These are phyloP conservation scores for Acrocephalus kingi DNA, from an alignment of 2,113 vertebrate genomes.

Conservation along the genomic window DNA sequence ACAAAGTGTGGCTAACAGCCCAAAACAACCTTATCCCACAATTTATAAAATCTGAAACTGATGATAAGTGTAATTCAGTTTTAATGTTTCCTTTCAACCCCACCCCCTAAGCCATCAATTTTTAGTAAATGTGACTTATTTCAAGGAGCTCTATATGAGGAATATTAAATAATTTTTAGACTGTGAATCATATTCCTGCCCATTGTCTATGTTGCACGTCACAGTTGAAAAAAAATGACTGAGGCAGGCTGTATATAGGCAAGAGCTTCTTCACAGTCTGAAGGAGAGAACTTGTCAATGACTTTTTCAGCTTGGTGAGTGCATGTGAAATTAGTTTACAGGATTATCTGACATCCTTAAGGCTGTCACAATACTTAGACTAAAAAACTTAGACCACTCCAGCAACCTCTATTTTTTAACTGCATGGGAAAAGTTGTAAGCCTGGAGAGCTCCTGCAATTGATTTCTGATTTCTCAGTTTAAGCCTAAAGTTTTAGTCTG, in stretches of 20 bases:
- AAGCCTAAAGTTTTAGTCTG: not conserved
- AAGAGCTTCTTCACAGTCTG: not conserved
- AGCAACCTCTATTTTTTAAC: not conserved
- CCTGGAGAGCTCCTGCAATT: not conserved
- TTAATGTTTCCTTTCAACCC: not conserved
- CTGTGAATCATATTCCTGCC: not conserved
- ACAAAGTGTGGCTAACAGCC: not conserved
- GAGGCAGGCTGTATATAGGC: not conserved
- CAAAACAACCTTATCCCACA: not conserved
- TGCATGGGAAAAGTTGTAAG: not conserved
- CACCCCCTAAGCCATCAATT: not conserved
- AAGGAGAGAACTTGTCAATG: not conserved
- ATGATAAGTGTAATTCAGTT: not conserved
- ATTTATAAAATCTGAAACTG: not conserved
- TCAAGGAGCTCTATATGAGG: not conserved
- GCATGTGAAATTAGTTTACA: not conserved
- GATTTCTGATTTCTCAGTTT: not conserved
- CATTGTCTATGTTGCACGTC: not conserved
- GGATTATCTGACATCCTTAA: not conserved
- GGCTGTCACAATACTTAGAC: too few species aligned
- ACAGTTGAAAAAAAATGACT: not conserved
- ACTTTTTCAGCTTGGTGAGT: not conserved
- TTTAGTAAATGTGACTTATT: not conserved
- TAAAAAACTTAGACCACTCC: not conserved
- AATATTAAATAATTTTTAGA: not conserved